Conservation (phyloP, 2,113 vertebrate species). For the Rhadina sibilatrix region DNA sequence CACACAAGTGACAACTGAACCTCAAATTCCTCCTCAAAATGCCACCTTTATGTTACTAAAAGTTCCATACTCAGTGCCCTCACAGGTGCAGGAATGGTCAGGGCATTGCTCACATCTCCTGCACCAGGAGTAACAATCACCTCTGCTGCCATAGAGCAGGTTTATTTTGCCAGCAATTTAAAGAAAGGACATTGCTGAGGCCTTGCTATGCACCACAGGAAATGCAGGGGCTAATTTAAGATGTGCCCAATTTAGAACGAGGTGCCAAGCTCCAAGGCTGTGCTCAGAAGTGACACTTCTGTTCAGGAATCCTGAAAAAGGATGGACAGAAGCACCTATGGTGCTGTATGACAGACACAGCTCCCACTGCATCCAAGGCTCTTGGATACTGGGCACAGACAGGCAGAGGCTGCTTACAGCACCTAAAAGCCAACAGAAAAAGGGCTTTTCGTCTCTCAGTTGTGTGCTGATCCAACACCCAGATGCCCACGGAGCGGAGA, state of each 20-base stretch:
- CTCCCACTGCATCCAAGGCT: neutral
- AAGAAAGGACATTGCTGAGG: neutral
- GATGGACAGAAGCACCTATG: neutral
- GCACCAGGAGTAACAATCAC: neutral
- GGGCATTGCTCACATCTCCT: neutral
- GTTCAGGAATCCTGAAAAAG: neutral
- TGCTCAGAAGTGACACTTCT: neutral
- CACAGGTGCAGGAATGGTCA: neutral
- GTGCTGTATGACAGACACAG: neutral
- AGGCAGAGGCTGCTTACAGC: neutral
- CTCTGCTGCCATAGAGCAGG: neutral
- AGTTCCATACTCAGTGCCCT: neutral
- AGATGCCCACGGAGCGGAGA: neutral
- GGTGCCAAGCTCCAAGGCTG: neutral
- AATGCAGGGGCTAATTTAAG: neutral
- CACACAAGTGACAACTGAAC: neutral
- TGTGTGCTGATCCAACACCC: neutral
- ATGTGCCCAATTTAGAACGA: rapidly evolving
- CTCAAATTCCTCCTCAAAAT: neutral
- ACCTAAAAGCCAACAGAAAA: neutral
- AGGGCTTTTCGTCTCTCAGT: neutral
- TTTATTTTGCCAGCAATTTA: neutral
- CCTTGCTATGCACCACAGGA: neutral
- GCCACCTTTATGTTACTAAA: neutral
- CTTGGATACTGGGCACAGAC: rapidly evolving